Conservation (phyloP, 2,797 vertebrate genomes). For the Silurus aristotelis region DNA sequence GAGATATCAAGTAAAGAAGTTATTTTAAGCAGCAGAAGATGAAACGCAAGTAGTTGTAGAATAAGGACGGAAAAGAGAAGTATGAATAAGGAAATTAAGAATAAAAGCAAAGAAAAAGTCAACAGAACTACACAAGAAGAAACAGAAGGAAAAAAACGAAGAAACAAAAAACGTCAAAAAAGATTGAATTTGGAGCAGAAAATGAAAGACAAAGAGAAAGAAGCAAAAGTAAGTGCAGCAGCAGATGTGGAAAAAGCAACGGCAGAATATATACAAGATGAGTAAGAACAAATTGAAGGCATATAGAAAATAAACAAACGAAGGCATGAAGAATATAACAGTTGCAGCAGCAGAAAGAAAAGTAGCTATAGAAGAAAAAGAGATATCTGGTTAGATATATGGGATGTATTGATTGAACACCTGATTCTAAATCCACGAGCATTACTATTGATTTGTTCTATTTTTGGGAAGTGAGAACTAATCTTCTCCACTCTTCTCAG, state of each 20-base stretch:
- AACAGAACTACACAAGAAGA: too few species aligned
- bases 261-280: not conserved
- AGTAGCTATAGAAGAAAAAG: not conserved
- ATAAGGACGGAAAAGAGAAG: not conserved
- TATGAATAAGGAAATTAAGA: too few species aligned
- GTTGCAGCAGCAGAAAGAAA: not conserved
- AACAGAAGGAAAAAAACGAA: not conserved
- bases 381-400: not conserved
- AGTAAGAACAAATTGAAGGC: not conserved
- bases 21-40: not conserved
- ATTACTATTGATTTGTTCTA: not conserved
- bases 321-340: not conserved
- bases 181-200: not conserved
- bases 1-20: not conserved
- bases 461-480: not conserved
- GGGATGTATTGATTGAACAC: not conserved
- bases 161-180: accelerated
- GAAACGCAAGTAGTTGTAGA: too few species aligned
- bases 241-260: not conserved
- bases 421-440: not conserved
- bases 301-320: not conserved
- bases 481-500: not conserved
- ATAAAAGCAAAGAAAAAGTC: too few species aligned
- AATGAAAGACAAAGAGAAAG: too few species aligned
- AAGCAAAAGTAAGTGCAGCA: not conserved